Conservation (phyloP, 2,113 vertebrate species). For the Elanus axillaris region DNA sequence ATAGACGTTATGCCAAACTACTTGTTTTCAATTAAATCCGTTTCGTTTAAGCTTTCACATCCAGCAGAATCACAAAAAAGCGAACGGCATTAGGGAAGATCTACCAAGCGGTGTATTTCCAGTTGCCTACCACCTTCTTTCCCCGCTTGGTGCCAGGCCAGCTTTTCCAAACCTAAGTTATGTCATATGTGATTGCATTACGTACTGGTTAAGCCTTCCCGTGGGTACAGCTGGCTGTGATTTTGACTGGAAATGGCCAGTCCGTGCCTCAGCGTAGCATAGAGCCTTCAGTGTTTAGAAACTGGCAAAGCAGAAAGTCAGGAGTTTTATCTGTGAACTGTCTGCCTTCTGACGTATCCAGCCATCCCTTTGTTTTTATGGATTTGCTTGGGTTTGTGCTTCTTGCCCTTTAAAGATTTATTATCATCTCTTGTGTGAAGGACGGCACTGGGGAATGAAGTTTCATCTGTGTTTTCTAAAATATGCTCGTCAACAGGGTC, state of each 20-base stretch:
- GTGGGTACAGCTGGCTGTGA: not conserved
- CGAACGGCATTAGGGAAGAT: not conserved
- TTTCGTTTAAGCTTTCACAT: not conserved
- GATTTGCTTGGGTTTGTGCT: not conserved
- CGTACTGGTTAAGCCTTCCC: not conserved
- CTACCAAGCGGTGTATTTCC: not conserved
- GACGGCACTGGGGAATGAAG: not conserved
- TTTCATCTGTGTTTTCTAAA: constrained; percentile 17
- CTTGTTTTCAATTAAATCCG: not conserved
- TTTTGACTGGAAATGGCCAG: not conserved
- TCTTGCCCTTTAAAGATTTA: not conserved
- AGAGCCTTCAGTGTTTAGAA: not conserved
- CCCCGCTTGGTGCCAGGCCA: not conserved
- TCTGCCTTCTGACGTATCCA: not conserved
- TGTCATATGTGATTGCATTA: not conserved
- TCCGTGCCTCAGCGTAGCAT: not conserved
- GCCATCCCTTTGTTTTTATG: not conserved
- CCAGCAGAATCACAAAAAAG: not conserved
- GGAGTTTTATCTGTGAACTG: not conserved
- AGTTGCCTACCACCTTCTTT: not conserved
- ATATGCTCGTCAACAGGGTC: constrained; percentile 75
- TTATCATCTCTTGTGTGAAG: not conserved
- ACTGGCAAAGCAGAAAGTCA: not conserved
- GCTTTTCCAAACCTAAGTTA: not conserved
- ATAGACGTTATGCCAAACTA: not conserved